Evolutionary conservation across 2,113 vertebrate genomes (phyloP), one percentile per base, ranked within the genome.

Genomic region (Poicephalus meyeri): DNA sequence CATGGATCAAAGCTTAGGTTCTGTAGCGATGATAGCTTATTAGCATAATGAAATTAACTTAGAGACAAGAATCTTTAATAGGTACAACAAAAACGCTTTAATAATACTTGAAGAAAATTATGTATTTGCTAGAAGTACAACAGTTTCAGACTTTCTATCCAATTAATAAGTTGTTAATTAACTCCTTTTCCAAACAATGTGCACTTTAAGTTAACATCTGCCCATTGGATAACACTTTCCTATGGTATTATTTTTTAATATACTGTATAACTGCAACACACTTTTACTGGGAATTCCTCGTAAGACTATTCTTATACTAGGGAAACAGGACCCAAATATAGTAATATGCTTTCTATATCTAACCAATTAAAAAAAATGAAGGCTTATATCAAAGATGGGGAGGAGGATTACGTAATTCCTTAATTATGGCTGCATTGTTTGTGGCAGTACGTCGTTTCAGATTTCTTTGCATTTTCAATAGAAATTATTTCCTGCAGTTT

Each of bases 21-120:
- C 98, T 98, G 98, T 99, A 98, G 98, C 98, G 98, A 99, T 98
- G 99, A 99, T 99, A 98, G 98, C 98, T 99, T 99, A 99, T 99
- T 99, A 99, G 98, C 99, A 99, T 99, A 99, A 99, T 99, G 98
- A 99, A 99, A 99, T 99, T 99, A 99, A 99, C 99, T 99, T 98
- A 97, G 98, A 99, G 99, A 99, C 99, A 99, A 99, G 99, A 99
- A 99, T 99, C 99, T 99, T 99, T 99, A 99, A 99, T 99, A 99
- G 99, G 99, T 99, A 99, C 98, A 99, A 99, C 98, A 98, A 99
- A 99, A 99, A 98, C 77, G 98, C 98, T 99, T 99, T 99, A 99
- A 99, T 99, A 99, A 99, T 99, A 99, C 99, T 99, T 99, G 98
- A 99, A 98, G 98, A 98, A 98, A 99, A 98, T 98, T 97, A 99